Evolutionary conservation across 2,888 invertebrate genomes (phyloP).

Genomic region (Ethmia dodecea): DNA sequence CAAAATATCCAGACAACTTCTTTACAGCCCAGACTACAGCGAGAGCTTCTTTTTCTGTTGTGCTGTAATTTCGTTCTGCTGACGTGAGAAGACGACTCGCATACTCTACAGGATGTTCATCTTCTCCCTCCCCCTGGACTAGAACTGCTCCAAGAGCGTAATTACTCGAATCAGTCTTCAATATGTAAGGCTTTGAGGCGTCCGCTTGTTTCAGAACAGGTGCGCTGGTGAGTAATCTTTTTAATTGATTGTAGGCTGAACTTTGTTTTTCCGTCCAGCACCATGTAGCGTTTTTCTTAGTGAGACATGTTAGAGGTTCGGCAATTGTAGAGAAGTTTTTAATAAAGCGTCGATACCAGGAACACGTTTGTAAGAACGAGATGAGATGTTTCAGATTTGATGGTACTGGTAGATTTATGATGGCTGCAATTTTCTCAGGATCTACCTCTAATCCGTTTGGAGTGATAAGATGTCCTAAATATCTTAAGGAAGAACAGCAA

Average conservation of each 20-base stretch:
- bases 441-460: slow-evolving; percentile 18
- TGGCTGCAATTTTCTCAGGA: slow-evolving; percentile 18
- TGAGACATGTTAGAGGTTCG: slow-evolving; percentile 2
- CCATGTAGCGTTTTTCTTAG: slow-evolving; percentile 12
- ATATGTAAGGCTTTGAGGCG: slow-evolving; percentile 2
- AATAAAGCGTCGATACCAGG: slow-evolving; percentile 7
- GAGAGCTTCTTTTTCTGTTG: slow-evolving; percentile 38
- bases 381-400: slow-evolving; percentile 10
- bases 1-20: slow-evolving; percentile 25
- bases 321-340: not conserved
- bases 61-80: slow-evolving; percentile 37
- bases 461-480: slow-evolving; percentile 17
- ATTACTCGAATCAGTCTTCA: slow-evolving; percentile 10
- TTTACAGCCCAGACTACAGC: slow-evolving; percentile 16
- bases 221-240: slow-evolving; percentile 3
- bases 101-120: slow-evolving; percentile 14
- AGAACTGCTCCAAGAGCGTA: slow-evolving; percentile 10
- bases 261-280: slow-evolving; percentile 12
- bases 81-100: slow-evolving; percentile 12
- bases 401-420: slow-evolving; percentile 12
- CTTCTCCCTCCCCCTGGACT: slow-evolving; percentile 10
- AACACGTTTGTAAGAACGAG: slow-evolving; percentile 1
- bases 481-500: slow-evolving; percentile 13
- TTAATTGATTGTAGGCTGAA: slow-evolving; percentile 2
- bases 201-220: slow-evolving; percentile 14